Evolutionary conservation across 2,113 vertebrate genomes (phyloP).

Genomic region (Scatophagus argus): DNA sequence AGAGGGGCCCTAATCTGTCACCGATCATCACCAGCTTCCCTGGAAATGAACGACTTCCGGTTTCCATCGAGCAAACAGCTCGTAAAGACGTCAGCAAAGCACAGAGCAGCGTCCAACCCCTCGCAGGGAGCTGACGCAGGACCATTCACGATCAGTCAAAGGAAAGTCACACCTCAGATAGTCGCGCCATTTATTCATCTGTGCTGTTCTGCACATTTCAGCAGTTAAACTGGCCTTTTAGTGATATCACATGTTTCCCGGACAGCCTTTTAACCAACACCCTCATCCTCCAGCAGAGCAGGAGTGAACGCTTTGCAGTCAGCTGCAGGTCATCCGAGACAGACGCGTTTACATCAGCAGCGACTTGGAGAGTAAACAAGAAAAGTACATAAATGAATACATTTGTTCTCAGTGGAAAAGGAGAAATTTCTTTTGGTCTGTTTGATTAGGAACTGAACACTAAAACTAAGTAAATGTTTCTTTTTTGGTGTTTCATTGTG

Average conservation of each 20-base stretch:
- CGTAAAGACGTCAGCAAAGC: conserved; percentile 33
- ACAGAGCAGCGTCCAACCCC: background rate
- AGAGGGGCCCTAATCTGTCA: conserved; percentile 1
- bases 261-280: background rate
- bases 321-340: background rate
- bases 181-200: no score
- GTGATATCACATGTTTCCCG: background rate
- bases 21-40: conserved; percentile 23
- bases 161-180: background rate
- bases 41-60: background rate
- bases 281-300: background rate
- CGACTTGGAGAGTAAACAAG: conserved; percentile 15
- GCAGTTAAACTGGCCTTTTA: background rate
- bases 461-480: background rate
- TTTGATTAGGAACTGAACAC: background rate
- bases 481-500: background rate
- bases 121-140: background rate
- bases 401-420: background rate
- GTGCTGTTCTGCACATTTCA: background rate
- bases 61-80: background rate
- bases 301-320: conserved; percentile 5
- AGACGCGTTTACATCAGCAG: background rate
- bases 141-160: background rate
- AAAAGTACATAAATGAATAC: background rate
- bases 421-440: background rate